Evolutionary conservation across 2,797 vertebrate genomes (phyloP), one percentile per base, ranked within the genome.

Genomic region (Lepus oiostolus): DNA sequence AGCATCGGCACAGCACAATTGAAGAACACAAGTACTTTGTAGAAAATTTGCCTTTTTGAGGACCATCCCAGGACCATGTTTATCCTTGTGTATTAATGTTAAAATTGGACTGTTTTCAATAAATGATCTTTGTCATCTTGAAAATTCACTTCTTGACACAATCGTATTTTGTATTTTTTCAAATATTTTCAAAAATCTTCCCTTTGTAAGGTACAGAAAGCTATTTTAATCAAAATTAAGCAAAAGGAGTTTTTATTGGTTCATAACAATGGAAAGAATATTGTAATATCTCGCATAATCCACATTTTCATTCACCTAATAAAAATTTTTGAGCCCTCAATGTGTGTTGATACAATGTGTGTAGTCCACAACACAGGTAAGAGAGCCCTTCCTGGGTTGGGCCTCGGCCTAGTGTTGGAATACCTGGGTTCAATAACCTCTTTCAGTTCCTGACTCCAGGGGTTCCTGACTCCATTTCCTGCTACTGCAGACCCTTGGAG

Each of bases 161-260:
- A 6, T 30, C 35, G 26, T 17, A 47, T 4, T 28, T 85, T 75
- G 65, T 82, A 3, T 79, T 63, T 32, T n/a, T 62, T 63, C 8
- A 85, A 72, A 72, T 82, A 88, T 72, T 85, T 13, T 71, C 9
- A 24, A 28, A 87, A 82, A n/a, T n/a, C 4, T 92, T 85, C 77
- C 17, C 6, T 30, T 79, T 24, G 17, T 50, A 79, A 32, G n/a
- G 65, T 14, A 70, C 7, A 85, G 26, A 42, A 68, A 90, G 1
- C 21, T 12, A 83, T 68, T 88, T 42, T 1, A 76, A 75, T 52
- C 47, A 60, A 70, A 62, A 11, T 47, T 75, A 80, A n/a, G 26
- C 26, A 63, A 74, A 67, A 42, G 19, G 11, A 2, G 5, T 60
- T 50, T n/a, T n/a, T 81, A 24, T 71, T 76, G 9, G 30, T 0